Percentiles rank a stretch among this genome's conserved stretches.
These are phyloP conservation scores for Teleogryllus oceanicus DNA, from an alignment of 2,888 invertebrate species.

Conservation along the genomic window DNA sequence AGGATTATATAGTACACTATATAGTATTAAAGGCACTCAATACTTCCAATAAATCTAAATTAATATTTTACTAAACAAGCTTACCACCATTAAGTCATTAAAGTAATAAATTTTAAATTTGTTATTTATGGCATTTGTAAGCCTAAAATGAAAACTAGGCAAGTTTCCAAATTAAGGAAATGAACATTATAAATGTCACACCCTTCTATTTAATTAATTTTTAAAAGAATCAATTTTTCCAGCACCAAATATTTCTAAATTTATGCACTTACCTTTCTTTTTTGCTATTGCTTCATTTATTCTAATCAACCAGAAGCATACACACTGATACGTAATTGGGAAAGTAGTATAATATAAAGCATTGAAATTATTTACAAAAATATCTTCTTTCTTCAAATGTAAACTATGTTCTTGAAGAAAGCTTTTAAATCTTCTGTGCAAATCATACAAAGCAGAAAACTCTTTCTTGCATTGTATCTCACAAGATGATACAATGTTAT, in stretches of 20 bases:
- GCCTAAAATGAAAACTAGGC: neutral
- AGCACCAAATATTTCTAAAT: too few relatives aligned
- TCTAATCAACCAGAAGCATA: neutral
- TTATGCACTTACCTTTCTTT: neutral
- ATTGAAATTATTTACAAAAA: neutral
- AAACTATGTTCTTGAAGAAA: too few relatives aligned
- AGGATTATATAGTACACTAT: slow-evolving; percentile 10
- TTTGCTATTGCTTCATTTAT: neutral
- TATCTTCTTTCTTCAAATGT: neutral
- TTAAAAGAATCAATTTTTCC: neutral
- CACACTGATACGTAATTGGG: neutral
- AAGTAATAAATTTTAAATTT: slow-evolving; percentile 23
- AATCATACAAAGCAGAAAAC: too few relatives aligned
- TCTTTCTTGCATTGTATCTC: too few relatives aligned
- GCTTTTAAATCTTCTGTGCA: too few relatives aligned
- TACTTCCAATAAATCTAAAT: slow-evolving; percentile 31
- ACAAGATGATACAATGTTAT: too few relatives aligned
- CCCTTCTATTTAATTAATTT: neutral
- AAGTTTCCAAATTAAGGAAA: neutral
- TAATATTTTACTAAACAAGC: neutral
- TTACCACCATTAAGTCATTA: slow-evolving; percentile 21
- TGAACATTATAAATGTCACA: too few relatives aligned
- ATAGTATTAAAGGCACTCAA: slow-evolving; percentile 34
- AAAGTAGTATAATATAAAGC: slow-evolving; percentile 4
- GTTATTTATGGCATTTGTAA: neutral